phyloP scores from a whole-genome alignment of 2,797 vertebrate genomes.

The Alauda arvensis region DNA sequence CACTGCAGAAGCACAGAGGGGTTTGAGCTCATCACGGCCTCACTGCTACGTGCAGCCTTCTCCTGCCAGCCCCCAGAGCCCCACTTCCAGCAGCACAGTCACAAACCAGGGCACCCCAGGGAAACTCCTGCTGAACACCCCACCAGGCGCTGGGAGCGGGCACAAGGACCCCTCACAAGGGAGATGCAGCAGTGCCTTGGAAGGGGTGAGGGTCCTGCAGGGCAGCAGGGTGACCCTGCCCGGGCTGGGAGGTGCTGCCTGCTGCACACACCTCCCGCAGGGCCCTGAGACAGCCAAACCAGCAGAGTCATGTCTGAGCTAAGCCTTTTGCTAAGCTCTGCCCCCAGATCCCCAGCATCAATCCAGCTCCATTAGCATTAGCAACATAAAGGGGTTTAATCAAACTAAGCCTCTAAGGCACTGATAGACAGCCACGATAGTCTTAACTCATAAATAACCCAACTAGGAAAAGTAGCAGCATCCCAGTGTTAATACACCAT shows the following conservation, averaged over 20 bases:
- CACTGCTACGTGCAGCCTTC: background rate
- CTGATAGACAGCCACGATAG: background rate
- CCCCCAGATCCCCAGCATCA: conserved; percentile 1
- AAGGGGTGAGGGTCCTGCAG: fast-evolving
- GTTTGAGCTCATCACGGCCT: fast-evolving
- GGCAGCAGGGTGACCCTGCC: background rate
- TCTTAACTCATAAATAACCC: background rate
- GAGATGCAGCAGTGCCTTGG: background rate
- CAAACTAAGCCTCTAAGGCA: conserved; percentile 28
- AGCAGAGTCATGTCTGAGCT: background rate
- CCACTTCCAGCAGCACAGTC: background rate
- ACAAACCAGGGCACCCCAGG: fast-evolving
- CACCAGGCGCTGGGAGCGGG: fast-evolving
- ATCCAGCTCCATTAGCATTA: background rate
- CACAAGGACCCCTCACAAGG: fast-evolving
- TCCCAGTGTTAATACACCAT: background rate
- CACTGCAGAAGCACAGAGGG: background rate
- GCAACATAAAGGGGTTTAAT: conserved; percentile 23
- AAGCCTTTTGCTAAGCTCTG: conserved; percentile 4
- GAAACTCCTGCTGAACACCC: background rate
- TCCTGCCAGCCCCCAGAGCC: background rate
- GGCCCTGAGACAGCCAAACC: background rate
- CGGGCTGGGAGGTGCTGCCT: background rate
- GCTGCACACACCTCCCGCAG: fast-evolving
- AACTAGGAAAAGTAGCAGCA: background rate